Conservation (phyloP, 1,140 invertebrate species). For the Drosophila serrata region DNA sequence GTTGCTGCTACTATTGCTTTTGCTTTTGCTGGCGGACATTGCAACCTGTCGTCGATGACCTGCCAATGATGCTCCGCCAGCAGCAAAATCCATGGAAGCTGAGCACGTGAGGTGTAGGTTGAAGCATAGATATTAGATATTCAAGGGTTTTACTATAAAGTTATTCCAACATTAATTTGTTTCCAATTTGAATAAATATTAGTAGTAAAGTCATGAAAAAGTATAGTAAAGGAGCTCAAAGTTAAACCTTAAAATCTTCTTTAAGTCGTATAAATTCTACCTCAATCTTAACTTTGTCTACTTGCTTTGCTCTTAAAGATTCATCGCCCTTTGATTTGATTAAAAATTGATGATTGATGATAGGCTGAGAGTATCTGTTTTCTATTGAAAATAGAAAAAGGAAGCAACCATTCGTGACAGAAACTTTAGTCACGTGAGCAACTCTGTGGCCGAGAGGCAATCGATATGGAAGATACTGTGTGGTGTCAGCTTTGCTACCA, state of each 20-base stretch:
- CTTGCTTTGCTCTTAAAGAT: neutral
- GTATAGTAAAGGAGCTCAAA: neutral
- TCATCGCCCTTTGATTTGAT: conserved; percentile 9
- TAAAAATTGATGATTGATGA: conserved; percentile 35
- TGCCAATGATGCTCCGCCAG: conserved; percentile 45
- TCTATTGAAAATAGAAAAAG: conserved; percentile 2
- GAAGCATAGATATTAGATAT: neutral
- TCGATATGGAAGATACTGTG: conserved; percentile 52
- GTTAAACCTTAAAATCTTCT: neutral
- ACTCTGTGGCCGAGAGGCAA: conserved; percentile 30
- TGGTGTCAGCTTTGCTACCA: conserved; percentile 38
- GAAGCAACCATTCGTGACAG: conserved; percentile 6
- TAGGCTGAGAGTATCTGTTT: conserved; percentile 1
- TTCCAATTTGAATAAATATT: neutral
- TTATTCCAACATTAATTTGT: neutral
- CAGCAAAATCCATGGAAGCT: conserved; percentile 39
- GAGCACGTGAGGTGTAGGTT: conserved; percentile 9
- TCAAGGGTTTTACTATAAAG: no score
- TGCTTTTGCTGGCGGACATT: conserved; percentile 10
- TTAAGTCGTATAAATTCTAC: no score
- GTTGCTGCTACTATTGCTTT: conserved; percentile 2
- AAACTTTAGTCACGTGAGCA: conserved; percentile 37
- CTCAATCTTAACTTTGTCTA: neutral
- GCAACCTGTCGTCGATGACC: conserved; percentile 58
- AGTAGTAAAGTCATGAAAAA: neutral